Evolutionary conservation across 2,797 vertebrate genomes (phyloP), one percentile per base, ranked within the genome.

Genomic region (Falco peregrinus): DNA sequence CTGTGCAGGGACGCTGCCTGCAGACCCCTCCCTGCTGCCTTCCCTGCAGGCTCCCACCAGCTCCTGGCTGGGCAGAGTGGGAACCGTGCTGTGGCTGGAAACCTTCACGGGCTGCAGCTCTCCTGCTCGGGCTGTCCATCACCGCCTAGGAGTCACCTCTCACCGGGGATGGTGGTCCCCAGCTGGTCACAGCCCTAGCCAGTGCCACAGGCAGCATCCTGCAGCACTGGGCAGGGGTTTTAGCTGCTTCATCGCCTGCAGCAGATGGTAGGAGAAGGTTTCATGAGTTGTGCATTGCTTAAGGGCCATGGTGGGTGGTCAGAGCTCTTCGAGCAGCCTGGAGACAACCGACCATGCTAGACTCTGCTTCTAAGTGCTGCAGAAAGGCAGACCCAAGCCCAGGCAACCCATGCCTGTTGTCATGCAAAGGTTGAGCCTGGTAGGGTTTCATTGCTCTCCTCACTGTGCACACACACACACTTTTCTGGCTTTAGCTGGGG

Each of bases 191-290:
- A 21, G 31, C 57, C 31, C 13, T 50, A 51, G 6, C 8, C 29
- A 70, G 50, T 0, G 0, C 11, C 4, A 2, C 89, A 37, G 77
- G 47, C 47, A 76, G 33, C 48, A 43, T 18, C 16, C 47, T 2
- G 17, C 51, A 67, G 67, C 35, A 16, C 59, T 10, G 75, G 16
- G 12, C 10, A 43, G 35, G 21, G 43, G 10, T 3, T 92, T 87
- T 35, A 78, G 33, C 50, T 20, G 41, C 70, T 22, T 75, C 65
- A 25, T 4, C 57, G 69, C 50, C 61, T n/a, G 47, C 0, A 1
- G 21, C 41, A 60, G 31, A 5, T 2, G 12, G 28, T 22, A 26
- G 39, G 54, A 85, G 75, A 53, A n/a, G 8, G 48, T 18, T 93
- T 92, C 5, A 33, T 22, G 20, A 75, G 19, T 0, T 35, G 22